These are phyloP conservation scores for Melanotaenia boesemani DNA, from an alignment of 2,797 vertebrate species.

Conservation along the genomic window DNA sequence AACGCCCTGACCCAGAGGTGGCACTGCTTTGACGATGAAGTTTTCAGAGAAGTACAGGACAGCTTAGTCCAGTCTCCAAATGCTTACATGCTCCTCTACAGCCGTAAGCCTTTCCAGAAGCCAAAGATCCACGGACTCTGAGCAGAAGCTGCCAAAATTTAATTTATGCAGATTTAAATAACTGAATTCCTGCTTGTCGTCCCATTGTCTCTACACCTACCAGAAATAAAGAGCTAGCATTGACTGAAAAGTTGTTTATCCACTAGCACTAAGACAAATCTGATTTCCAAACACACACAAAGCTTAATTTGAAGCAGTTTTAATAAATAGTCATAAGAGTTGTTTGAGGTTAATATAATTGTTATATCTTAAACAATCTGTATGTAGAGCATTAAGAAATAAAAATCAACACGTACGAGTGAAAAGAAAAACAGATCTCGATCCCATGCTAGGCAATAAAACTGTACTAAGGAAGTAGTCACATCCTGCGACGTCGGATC, in stretches of 20 bases:
- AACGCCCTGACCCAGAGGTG: slow-evolving; percentile 80
- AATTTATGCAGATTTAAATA: background rate
- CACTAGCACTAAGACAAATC: background rate
- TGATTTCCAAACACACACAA: slow-evolving; percentile 10
- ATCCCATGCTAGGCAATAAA: slow-evolving; percentile 71
- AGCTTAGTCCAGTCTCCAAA: slow-evolving; percentile 82
- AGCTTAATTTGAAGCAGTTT: slow-evolving; percentile 71
- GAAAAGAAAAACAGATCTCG: slow-evolving; percentile 67
- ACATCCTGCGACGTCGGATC: slow-evolving; percentile 33
- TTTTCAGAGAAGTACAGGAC: slow-evolving; percentile 79
- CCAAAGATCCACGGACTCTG: slow-evolving; percentile 64
- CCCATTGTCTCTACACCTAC: background rate
- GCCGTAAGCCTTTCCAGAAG: slow-evolving; percentile 76
- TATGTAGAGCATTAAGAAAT: slow-evolving; percentile 64
- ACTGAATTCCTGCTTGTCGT: slow-evolving; percentile 1
- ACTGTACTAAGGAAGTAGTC: slow-evolving; percentile 37
- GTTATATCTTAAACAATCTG: slow-evolving; percentile 68
- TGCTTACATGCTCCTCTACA: slow-evolving; percentile 89
- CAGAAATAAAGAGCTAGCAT: slow-evolving; percentile 4
- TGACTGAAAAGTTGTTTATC: too few species aligned
- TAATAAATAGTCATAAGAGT: slow-evolving; percentile 79
- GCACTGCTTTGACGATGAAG: slow-evolving; percentile 86
- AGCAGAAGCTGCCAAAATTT: slow-evolving; percentile 7
- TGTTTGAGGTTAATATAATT: slow-evolving; percentile 77
- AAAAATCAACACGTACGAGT: slow-evolving; percentile 65